phyloP scores from a whole-genome alignment of 2,888 invertebrate species.

The Liposcelis brunnea region DNA sequence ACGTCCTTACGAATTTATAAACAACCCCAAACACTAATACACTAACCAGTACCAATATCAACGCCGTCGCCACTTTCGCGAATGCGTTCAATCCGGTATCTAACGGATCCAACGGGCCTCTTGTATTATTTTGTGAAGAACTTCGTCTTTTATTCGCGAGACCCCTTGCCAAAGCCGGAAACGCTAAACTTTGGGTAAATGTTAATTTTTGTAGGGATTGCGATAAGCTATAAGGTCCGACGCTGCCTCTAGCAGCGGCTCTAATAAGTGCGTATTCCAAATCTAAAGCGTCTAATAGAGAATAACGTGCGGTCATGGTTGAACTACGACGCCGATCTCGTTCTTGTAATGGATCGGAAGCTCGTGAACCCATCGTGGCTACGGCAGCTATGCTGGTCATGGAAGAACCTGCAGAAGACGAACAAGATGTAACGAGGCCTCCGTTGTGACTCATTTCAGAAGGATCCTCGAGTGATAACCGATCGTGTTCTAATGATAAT shows the following conservation, averaged over 20 bases:
- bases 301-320: slow-evolving; percentile 43
- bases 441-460: slow-evolving; percentile 24
- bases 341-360: slow-evolving; percentile 25
- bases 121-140: slow-evolving; percentile 8
- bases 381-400: slow-evolving; percentile 29
- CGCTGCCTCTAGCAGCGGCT: slow-evolving; percentile 51
- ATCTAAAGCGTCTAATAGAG: slow-evolving; percentile 51
- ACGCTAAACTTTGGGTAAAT: slow-evolving; percentile 54
- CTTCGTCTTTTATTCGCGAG: slow-evolving; percentile 42
- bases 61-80: slow-evolving; percentile 51
- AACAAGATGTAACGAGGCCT: slow-evolving; percentile 25
- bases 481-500: slow-evolving; percentile 27
- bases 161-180: slow-evolving; percentile 51
- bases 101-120: slow-evolving; percentile 35
- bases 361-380: slow-evolving; percentile 22
- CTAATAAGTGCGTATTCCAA: slow-evolving; percentile 49
- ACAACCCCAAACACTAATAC: slow-evolving; percentile 55
- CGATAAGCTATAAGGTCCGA: slow-evolving; percentile 46
- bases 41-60: slow-evolving; percentile 48
- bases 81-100: slow-evolving; percentile 51
- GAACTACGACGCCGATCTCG: slow-evolving; percentile 37
- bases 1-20: slow-evolving; percentile 56
- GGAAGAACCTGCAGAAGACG: slow-evolving; percentile 39
- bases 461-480: slow-evolving; percentile 28
- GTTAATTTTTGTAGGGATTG: slow-evolving; percentile 55